A percentile compares a stretch with the other conserved stretches of the same genome.
These are phyloP conservation scores for Lucilia sericata DNA, from an alignment of 1,140 invertebrate genomes.

Conservation along the genomic window DNA sequence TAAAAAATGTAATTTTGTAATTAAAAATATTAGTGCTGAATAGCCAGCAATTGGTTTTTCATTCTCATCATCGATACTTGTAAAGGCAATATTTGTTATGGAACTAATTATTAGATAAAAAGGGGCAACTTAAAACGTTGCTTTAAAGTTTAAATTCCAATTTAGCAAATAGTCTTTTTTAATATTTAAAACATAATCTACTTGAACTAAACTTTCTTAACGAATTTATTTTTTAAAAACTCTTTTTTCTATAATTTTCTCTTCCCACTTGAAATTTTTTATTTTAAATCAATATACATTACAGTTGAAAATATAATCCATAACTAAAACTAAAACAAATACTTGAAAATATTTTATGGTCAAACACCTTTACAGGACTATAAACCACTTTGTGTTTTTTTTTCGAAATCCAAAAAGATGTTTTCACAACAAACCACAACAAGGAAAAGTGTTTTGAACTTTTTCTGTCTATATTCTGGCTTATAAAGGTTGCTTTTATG, in stretches of 20 bases:
- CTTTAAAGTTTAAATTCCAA: neutral
- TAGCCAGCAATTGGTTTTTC: neutral
- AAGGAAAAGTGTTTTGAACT: slow-evolving; percentile 23
- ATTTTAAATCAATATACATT: too few relatives aligned
- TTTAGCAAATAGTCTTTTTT: too few relatives aligned
- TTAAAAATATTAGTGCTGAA: neutral
- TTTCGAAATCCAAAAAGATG: neutral
- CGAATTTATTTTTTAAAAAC: too few relatives aligned
- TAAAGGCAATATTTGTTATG: neutral
- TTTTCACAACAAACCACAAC: neutral
- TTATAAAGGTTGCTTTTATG: neutral
- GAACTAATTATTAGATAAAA: neutral
- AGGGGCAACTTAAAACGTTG: neutral
- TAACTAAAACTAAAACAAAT: neutral
- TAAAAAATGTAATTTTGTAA: neutral
- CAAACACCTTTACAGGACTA: neutral
- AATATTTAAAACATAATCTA: too few relatives aligned
- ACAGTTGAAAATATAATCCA: neutral
- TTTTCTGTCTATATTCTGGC: neutral
- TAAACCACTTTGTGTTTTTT: neutral
- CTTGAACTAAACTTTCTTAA: too few relatives aligned
- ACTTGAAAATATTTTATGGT: neutral
- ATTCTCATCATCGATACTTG: neutral
- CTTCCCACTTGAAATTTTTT: too few relatives aligned
- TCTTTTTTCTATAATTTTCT: too few relatives aligned